Conservation (phyloP, 2,888 invertebrate genomes). For the Leptopilina drosophilae region DNA sequence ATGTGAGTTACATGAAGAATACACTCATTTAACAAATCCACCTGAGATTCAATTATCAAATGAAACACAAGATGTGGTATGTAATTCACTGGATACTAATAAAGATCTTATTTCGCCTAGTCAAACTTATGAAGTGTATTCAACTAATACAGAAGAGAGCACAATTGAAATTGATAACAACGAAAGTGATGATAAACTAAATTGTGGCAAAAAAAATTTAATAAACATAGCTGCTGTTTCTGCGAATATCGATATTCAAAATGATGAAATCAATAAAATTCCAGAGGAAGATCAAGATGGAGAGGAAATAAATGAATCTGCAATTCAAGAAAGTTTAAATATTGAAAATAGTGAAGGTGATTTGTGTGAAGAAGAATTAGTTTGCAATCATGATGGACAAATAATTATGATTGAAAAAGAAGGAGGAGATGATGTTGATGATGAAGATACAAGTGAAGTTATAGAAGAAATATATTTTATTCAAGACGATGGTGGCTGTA, state of each 20-base stretch:
- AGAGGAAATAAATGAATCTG: background rate
- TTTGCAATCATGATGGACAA: background rate
- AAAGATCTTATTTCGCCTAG: background rate
- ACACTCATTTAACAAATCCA: background rate
- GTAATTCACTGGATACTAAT: background rate
- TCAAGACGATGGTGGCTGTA: background rate
- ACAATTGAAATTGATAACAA: background rate
- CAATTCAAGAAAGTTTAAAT: conserved; percentile 1
- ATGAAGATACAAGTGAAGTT: conserved; percentile 15
- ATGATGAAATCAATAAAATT: background rate
- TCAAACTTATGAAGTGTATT: background rate
- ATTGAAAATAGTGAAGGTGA: background rate
- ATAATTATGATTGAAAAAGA: background rate
- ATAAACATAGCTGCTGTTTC: conserved; percentile 17
- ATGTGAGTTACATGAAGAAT: background rate
- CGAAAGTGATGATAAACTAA: background rate
- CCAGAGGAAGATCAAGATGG: background rate
- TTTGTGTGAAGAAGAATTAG: background rate
- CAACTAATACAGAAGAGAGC: background rate
- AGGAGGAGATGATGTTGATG: background rate
- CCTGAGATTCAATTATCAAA: background rate
- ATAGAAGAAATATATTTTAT: conserved; percentile 33
- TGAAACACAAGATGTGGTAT: background rate
- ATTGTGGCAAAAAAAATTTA: background rate
- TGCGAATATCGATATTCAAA: conserved; percentile 25